Conservation (phyloP, 2,888 invertebrate species). For the Cerastoderma edule region DNA sequence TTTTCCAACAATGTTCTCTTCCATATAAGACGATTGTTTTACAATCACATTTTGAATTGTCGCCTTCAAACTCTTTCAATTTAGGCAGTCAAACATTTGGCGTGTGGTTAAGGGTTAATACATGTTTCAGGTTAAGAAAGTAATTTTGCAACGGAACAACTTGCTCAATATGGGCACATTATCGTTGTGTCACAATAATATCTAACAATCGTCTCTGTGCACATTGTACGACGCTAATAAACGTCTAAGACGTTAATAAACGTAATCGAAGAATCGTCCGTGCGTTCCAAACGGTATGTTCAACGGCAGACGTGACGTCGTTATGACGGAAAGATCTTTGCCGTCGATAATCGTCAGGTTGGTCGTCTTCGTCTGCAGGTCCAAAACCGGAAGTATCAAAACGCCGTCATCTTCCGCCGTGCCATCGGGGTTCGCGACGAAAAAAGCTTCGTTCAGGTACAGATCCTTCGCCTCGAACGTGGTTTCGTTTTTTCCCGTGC, state of each 20-base stretch:
- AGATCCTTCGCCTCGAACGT: slow-evolving; percentile 58
- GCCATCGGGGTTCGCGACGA: slow-evolving; percentile 69
- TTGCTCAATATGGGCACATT: no score
- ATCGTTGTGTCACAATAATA: no score
- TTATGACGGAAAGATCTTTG: slow-evolving; percentile 63
- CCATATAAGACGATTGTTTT: no score
- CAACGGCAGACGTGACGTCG: slow-evolving; percentile 66
- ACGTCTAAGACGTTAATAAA: slow-evolving; percentile 23
- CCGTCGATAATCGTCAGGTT: slow-evolving; percentile 74
- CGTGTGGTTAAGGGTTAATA: no score
- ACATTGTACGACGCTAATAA: not conserved
- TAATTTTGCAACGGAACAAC: no score
- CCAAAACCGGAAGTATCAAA: slow-evolving; percentile 73
- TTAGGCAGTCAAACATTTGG: no score
- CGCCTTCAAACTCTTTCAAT: no score
- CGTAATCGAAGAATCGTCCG: slow-evolving; percentile 71
- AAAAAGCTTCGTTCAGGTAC: slow-evolving; percentile 74
- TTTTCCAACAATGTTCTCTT: no score
- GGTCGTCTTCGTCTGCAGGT: slow-evolving; percentile 61
- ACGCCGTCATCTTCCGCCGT: slow-evolving; percentile 76
- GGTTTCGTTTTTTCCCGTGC: slow-evolving; percentile 54
- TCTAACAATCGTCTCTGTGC: no score
- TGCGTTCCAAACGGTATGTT: slow-evolving; percentile 76
- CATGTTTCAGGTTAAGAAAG: no score
- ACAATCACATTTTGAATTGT: no score